Conservation (phyloP, 1,140 invertebrate species). For the Muscidifurax raptorellus region DNA sequence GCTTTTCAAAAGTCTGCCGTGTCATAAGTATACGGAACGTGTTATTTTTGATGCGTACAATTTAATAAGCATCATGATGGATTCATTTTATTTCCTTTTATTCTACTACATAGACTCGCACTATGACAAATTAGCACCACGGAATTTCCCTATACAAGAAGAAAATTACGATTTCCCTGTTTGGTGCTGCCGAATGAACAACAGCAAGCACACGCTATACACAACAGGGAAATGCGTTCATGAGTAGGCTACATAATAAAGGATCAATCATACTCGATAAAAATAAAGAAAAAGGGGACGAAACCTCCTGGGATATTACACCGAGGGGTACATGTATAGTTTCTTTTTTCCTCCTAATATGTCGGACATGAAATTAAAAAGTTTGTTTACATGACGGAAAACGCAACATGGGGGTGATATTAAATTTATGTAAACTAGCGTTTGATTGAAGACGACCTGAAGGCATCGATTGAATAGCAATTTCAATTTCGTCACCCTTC, state of each 20-base stretch:
- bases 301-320: not conserved
- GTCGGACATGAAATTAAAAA: slow-evolving; percentile 12
- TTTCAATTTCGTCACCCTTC: not conserved
- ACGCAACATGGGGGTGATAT: not conserved
- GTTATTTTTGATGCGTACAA: too few relatives aligned
- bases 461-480: not conserved
- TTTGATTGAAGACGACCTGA: not conserved
- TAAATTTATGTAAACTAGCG: slow-evolving; percentile 17
- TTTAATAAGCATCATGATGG: too few relatives aligned
- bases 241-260: not conserved
- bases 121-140: too few relatives aligned
- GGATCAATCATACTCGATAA: slow-evolving; percentile 22
- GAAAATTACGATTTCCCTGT: too few relatives aligned
- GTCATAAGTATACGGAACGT: too few relatives aligned
- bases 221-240: not conserved
- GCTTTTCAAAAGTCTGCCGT: too few relatives aligned
- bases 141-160: too few relatives aligned
- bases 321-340: not conserved
- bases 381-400: slow-evolving; percentile 19
- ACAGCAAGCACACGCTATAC: not conserved
- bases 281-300: not conserved
- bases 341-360: not conserved
- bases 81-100: too few relatives aligned
- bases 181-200: not conserved
- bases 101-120: too few relatives aligned